A percentile compares a stretch with the other conserved stretches of the same genome.
These are phyloP conservation scores for Acanthacorydalis orientalis DNA, from an alignment of 2,888 invertebrate genomes.

Conservation along the genomic window DNA sequence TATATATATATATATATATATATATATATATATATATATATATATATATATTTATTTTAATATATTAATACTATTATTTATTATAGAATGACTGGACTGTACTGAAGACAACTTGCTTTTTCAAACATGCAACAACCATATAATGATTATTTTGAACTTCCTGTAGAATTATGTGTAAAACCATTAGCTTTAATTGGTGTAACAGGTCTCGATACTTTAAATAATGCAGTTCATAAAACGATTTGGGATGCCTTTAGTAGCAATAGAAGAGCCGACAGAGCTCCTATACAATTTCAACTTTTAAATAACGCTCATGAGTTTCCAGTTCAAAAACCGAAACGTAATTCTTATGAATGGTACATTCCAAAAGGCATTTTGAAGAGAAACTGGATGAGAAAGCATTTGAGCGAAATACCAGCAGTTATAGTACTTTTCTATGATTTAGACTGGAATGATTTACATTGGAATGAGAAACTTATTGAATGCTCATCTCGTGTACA, in stretches of 20 bases:
- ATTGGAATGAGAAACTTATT: slow-evolving; percentile 88
- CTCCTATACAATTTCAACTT: slow-evolving; percentile 69
- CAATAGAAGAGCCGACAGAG: slow-evolving; percentile 64
- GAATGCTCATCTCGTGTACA: slow-evolving; percentile 86
- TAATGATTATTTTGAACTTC: slow-evolving; percentile 41
- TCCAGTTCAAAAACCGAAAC: slow-evolving; percentile 70
- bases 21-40: too few species aligned
- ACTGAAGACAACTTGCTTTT: too few species aligned
- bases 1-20: too few species aligned
- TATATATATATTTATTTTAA: too few species aligned
- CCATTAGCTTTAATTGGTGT: slow-evolving; percentile 78
- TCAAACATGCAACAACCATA: not conserved
- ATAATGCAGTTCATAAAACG: slow-evolving; percentile 74
- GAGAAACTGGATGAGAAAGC: slow-evolving; percentile 89
- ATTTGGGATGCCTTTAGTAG: slow-evolving; percentile 88
- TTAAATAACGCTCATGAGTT: slow-evolving; percentile 72
- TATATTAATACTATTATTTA: too few species aligned
- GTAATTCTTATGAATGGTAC: slow-evolving; percentile 88
- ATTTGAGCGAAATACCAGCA: slow-evolving; percentile 75
- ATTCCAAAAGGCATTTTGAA: slow-evolving; percentile 88
- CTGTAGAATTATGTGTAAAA: slow-evolving; percentile 65
- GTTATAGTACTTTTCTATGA: slow-evolving; percentile 92
- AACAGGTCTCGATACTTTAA: slow-evolving; percentile 69
- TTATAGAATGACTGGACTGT: too few species aligned
- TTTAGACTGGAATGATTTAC: slow-evolving; percentile 89